Evolutionary conservation across 2,888 invertebrate species (phyloP), one percentile per base, ranked within the genome.

Genomic region (Drosophila formosana): DNA sequence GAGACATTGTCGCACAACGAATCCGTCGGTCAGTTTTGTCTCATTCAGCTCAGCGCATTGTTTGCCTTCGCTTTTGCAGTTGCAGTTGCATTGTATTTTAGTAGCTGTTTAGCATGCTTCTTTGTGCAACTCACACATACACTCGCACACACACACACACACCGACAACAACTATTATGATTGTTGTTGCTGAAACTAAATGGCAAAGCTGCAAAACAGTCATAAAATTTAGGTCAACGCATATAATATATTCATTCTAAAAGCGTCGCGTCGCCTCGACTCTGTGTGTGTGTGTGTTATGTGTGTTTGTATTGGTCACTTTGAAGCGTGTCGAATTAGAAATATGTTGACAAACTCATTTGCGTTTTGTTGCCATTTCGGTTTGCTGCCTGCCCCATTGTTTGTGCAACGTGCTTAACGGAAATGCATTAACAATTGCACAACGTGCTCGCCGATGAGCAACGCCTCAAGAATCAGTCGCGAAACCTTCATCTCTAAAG

Each of bases 141-240:
- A 75, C 67, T 62, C 30, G 39, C 53, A 65, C 45, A 63, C 47
- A 57, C 46, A 60, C 63, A 62, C 7, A 57, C 58, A 66, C 65
- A 78, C 66, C 72, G 69, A 66, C 65, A 78, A 68, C 72, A 66
- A 57, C 64, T 81, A 72, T 72, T 75, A 68, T 66, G 75, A 58
- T 67, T 62, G 26, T 52, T 66, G 37, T 46, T 61, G 41, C 39
- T 72, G 82, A 77, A 77, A 82, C 80, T 71, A 76, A 82, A 84
- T 81, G 82, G 79, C 78, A 81, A 82, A 84, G 25, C 72, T 78
- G 65, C 77, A 64, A 76, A 76, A 78, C 50, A 86, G 66, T 75
- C 83, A 75, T 77, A 57, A 77, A 82, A 88, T 88, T 90, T 88
- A 78, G 88, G 88, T 88, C 90, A 88, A 90, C 89, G 90, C 90